Evolutionary conservation across 2,888 invertebrate genomes (phyloP), one percentile per base, ranked within the genome.

Genomic region (Druceiella hillmani): DNA sequence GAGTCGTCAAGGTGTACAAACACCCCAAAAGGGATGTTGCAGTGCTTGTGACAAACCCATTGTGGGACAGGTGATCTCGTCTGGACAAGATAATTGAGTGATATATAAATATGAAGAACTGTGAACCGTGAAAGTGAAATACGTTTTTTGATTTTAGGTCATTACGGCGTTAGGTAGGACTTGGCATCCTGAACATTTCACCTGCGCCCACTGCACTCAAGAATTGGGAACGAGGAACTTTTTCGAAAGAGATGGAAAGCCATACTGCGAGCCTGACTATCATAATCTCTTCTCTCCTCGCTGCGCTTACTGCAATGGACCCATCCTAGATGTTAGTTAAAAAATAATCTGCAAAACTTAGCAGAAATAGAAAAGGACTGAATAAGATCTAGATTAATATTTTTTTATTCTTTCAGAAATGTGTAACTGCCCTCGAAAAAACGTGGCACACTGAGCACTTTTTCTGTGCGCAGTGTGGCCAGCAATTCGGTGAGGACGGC

Each of bases 371-470:
- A 26, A 25, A 17, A 17, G 15, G 15, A 22, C 25, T n/a, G 9
- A 14, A 6, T 14, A n/a, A 5, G 5, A 16, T 17, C 7, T 12
- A 22, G 14, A 13, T 3, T 42, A 43, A 36, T 24, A 20, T 20
- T 22, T 17, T 3, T 22, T 50, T 55, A 51, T 55, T 52, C 53
- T 75, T 77, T 40, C 75, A 95, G 95, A 95, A 97, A 90, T 98
- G 97, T 74, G 92, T 98, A 45, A 95, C 95, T 2, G 98, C 97
- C 6, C 68, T 98, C 62, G 94, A 95, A 63, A 91, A 91, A 67
- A 95, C 94, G 49, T 98, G 95, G 94, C 98, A 98, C 62, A 93
- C 95, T 55, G 97, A 98, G 63, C 97, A 97, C 69, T 98, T 98
- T 78, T 91, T 94, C 76, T 98, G 98, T 69, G 91, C 92, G 46